Conservation (phyloP, 2,888 invertebrate species). For the Drosophila bunnanda region DNA sequence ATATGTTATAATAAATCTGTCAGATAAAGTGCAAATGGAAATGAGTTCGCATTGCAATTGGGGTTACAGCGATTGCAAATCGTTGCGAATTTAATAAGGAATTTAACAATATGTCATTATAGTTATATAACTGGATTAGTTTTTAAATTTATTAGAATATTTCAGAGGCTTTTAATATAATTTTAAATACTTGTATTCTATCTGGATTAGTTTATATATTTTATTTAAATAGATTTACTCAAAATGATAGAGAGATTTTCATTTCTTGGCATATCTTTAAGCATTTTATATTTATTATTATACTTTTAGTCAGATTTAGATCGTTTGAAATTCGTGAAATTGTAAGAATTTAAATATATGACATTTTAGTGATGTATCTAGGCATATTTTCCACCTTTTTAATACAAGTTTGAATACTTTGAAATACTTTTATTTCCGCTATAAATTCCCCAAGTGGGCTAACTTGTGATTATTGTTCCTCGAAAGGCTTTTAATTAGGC, state of each 20-base stretch:
- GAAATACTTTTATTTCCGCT: not conserved
- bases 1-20: constrained; percentile 52
- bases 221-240: too few species aligned
- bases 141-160: not conserved
- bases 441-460: not conserved
- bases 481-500: constrained; percentile 42
- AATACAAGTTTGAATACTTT: not conserved
- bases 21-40: constrained; percentile 48
- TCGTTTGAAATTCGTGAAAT: too few species aligned
- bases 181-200: not conserved
- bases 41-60: constrained; percentile 28
- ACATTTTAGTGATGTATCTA: too few species aligned
- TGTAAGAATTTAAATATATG: too few species aligned
- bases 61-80: constrained; percentile 13
- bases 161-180: not conserved
- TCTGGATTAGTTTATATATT: too few species aligned
- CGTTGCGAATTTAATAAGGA: not conserved
- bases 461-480: constrained; percentile 33
- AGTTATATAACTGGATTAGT: not conserved
- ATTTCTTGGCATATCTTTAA: not conserved
- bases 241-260: too few species aligned
- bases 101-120: not conserved
- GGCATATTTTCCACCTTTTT: too few species aligned
- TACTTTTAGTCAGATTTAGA: too few species aligned
- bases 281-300: too few species aligned